Percentiles rank a stretch among this genome's conserved stretches.
Evolutionary conservation across 2,113 vertebrate genomes (phyloP).

Genomic region (Symphodus melops): DNA sequence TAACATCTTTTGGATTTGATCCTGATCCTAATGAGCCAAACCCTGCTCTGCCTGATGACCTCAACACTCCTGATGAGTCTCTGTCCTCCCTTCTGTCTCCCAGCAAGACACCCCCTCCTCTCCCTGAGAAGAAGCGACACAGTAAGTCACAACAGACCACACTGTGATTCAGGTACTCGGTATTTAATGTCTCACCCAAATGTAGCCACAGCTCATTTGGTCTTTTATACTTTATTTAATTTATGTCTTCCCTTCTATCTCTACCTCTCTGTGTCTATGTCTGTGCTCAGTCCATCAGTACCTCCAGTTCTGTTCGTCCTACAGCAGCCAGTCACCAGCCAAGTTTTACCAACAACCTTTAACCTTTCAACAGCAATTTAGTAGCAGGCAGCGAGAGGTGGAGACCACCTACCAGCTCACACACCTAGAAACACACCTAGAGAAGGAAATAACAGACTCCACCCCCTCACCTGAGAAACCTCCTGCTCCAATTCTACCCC

Average conservation of each 20-base stretch:
- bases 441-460: slow-evolving; percentile 43
- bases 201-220: no score
- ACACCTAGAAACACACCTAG: slow-evolving; percentile 52
- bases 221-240: no score
- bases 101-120: slow-evolving; percentile 81
- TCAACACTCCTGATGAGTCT: slow-evolving; percentile 81
- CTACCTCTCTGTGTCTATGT: background rate
- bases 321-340: slow-evolving; percentile 84
- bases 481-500: slow-evolving; percentile 90
- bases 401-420: slow-evolving; percentile 88
- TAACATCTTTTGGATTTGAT: slow-evolving; percentile 63
- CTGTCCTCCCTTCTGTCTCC: slow-evolving; percentile 82
- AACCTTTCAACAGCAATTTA: slow-evolving; percentile 85
- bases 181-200: background rate
- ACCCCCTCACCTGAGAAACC: slow-evolving; percentile 66
- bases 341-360: slow-evolving; percentile 91
- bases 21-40: slow-evolving; percentile 79
- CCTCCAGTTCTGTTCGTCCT: slow-evolving; percentile 93
- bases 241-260: background rate
- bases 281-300: slow-evolving; percentile 89
- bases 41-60: slow-evolving; percentile 82
- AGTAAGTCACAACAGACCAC: slow-evolving; percentile 84
- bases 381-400: slow-evolving; percentile 87
- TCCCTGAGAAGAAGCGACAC: slow-evolving; percentile 95
- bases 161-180: no score